A percentile compares a stretch with the other conserved stretches of the same genome.
These are phyloP conservation scores for Synchiropus splendidus DNA, from an alignment of 2,113 vertebrate species.

Conservation along the genomic window DNA sequence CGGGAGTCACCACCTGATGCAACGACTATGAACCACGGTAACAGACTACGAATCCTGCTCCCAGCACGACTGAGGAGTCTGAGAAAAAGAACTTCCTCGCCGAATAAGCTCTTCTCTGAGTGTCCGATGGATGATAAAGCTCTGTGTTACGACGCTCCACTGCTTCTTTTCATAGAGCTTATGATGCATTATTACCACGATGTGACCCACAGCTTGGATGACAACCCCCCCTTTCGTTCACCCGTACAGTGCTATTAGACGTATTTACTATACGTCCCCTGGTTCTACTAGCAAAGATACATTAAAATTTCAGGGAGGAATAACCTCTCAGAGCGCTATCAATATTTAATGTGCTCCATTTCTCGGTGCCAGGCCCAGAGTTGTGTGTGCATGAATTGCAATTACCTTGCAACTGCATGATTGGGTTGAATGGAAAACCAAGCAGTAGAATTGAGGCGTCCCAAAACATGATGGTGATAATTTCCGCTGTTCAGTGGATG, in stretches of 20 bases:
- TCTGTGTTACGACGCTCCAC: too few species aligned
- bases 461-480: slow-evolving; percentile 42
- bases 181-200: too few species aligned
- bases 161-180: too few species aligned
- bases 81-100: too few species aligned
- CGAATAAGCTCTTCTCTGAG: too few species aligned
- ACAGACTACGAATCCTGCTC: too few species aligned
- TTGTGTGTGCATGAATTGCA: slow-evolving; percentile 28
- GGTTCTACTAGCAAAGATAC: slow-evolving; percentile 23
- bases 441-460: slow-evolving; percentile 12
- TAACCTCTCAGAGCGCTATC: slow-evolving; percentile 54
- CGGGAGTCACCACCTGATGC: too few species aligned
- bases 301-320: slow-evolving; percentile 55
- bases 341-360: slow-evolving; percentile 54
- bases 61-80: too few species aligned
- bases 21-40: too few species aligned
- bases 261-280: slow-evolving; percentile 26
- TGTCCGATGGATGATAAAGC: too few species aligned
- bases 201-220: too few species aligned
- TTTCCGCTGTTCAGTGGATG: slow-evolving; percentile 28
- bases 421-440: slow-evolving; percentile 18
- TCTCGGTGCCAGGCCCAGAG: slow-evolving; percentile 28
- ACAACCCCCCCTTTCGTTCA: slow-evolving; percentile 26
- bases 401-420: slow-evolving; percentile 40
- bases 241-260: slow-evolving; percentile 10